Evolutionary conservation across 2,797 vertebrate species (phyloP).

Genomic region (Hemitrygon akajei): DNA sequence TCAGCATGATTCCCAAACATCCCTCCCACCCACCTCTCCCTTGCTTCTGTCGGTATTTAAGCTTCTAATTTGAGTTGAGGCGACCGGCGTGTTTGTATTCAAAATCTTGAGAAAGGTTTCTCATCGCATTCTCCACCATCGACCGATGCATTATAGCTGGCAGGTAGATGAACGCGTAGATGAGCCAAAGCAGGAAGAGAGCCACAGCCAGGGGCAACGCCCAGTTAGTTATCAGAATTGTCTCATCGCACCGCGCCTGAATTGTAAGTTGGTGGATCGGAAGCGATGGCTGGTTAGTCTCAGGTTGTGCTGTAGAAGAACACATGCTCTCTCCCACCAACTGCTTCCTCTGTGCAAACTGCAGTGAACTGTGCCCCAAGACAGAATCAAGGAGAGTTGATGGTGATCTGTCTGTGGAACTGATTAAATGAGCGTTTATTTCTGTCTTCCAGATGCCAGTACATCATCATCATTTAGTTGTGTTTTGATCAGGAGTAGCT

Average conservation of each 20-base stretch:
- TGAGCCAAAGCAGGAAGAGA: constrained; percentile 55
- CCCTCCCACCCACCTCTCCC: constrained; percentile 12
- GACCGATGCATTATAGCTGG: constrained; percentile 56
- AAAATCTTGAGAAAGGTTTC: constrained; percentile 47
- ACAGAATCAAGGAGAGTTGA: neutral
- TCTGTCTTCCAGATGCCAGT: constrained; percentile 1
- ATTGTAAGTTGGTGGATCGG: constrained; percentile 56
- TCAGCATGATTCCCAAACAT: constrained; percentile 3
- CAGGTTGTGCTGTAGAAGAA: neutral
- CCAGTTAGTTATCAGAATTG: constrained; percentile 62
- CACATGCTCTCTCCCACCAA: neutral
- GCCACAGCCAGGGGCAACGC: constrained; percentile 59
- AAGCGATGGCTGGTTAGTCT: neutral
- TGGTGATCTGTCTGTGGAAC: neutral
- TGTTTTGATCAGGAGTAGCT: neutral
- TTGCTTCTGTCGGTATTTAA: constrained; percentile 38
- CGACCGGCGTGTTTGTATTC: constrained; percentile 39
- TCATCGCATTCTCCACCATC: constrained; percentile 55
- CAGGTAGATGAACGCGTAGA: constrained; percentile 65
- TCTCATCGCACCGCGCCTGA: constrained; percentile 64
- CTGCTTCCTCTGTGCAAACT: neutral
- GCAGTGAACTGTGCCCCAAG: neutral
- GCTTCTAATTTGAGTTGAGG: constrained; percentile 43
- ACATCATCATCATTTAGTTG: neutral
- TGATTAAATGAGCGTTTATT: constrained; percentile 24